Evolutionary conservation across 2,888 invertebrate species (phyloP), one percentile per base, ranked within the genome.

Genomic region (Cheilosia urbana): DNA sequence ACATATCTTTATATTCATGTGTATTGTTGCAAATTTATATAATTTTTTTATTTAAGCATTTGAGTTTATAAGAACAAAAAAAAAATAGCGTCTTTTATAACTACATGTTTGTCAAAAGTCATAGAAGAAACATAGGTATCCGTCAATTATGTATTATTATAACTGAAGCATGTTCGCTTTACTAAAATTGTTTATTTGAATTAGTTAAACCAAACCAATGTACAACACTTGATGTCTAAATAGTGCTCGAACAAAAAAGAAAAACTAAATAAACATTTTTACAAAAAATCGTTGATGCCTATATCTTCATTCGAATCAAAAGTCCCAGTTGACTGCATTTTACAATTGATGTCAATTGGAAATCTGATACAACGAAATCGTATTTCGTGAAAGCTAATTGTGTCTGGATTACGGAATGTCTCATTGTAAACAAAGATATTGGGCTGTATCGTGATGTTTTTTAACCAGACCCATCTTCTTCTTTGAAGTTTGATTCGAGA

Each of bases 81-180:
- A 21, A 4, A 51, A 15, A n/a, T 17, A 17, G 7, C 17, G n/a
- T 47, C 5, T 17, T 45, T 47, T 51, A 21, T 13, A 15, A 24
- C 24, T 21, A 15, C 24, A 15, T 51, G 51, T 51, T 51, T 24
- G 55, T 17, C 17, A 17, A 45, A 45, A 6, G 49, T 21, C 51
- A 37, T 49, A 47, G 13, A n/a, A 24, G 34, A 47, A 24, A 11
- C 57, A 71, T 45, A 55, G 13, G 37, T 47, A 55, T 75, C 81
- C 68, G 82, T 78, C 82, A 83, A 83, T 83, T 83, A n/a, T n/a
- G n/a, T n/a, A n/a, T n/a, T n/a, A n/a, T n/a, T n/a, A 68, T 63
- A 83, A 78, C 71, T 51, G 78, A 49, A 60, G 55, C 63, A 58
- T 51, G 24, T 24, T 72, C 15, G 45, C 47, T 65, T 73, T 57